Evolutionary conservation across 2,113 vertebrate genomes (phyloP), one percentile per base, ranked within the genome.

Genomic region (Microtus ochrogaster): DNA sequence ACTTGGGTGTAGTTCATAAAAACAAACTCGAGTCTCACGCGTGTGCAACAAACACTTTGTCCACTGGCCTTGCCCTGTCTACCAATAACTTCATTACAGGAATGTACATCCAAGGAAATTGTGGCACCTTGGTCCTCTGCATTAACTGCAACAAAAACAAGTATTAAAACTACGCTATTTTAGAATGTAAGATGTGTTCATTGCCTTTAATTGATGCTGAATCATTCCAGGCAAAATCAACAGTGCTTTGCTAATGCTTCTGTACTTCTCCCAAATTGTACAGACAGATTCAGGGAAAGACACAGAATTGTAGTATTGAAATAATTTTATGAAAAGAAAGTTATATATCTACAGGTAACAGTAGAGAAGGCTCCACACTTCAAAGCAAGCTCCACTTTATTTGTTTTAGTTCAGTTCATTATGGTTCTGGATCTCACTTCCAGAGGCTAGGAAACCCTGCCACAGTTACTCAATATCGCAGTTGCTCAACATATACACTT

Each of bases 301-400:
- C 26, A 94, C 13, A 90, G 39, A 13, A 52, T 92, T 94, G 28
- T 86, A 85, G 79, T 83, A 84, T 36, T 93, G 2, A 22, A 82
- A 78, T 92, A 73, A 86, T 65, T 73, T 19, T 61, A 90, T 74
- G 26, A 41, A 91, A 74, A 66, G 24, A 58, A 30, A 16, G 19
- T 41, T 28, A 36, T 58, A 3, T 24, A 21, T 82, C 36, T 94
- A 89, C 63, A 96, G 28, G 30, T 47, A 65, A 95, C 36, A 28
- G 28, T 11, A 39, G 44, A 10, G 5, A 30, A 85, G 55, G 24
- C 2, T n/a, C 55, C 36, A 58, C 1, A 70, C 10, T 36, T 49
- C 28, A 22, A 26, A 85, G 33, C 2, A 90, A 94, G 33, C 24
- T 72, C 49, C 22, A 90, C 44, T 88, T 52, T 12, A 66, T 24